Base-by-base conservation (phyloP, 2,888 invertebrate species). In the Timandra comae region DNA sequence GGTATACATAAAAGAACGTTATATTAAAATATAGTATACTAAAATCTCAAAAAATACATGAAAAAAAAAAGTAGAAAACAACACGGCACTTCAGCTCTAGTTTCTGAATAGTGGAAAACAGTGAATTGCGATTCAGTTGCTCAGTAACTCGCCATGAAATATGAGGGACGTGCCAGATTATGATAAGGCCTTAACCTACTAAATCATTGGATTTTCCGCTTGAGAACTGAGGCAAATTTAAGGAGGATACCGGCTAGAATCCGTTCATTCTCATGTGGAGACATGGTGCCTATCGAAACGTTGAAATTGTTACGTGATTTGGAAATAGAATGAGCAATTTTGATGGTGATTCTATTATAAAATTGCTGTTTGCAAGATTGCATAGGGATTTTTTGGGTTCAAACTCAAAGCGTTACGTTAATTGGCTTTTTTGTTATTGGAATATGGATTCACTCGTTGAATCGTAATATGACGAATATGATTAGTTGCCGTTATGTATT, bases 111-210 rank as follows among this genome's bases (percentile, higher is more conserved):
- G 67, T 57, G 37, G 60, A 63, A 65, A 73, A 72, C 73, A 73
- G 71, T 69, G 63, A 56, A 53, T 57, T 55, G 53, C 46, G 43
- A 51, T 45, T 51, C 54, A 58, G 57, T 45, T 46, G 46, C 56
- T 52, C 59, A 63, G 61, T 74, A 72, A 71, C 69, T 73, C 67
- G 56, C 59, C 67, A 65, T 80, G 65, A 84, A 80, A 78, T 82
- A 84, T 77, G 77, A 76, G 75, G 65, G 76, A 80, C 78, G 77
- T 82, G 82, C 66, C 56, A 79, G 80, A 84, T 81, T 81, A 81
- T 76, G 82, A 82, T 82, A 84, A 80, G 77, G 73, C 69, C 59
- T 68, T 63, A 68, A 66, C 70, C 57, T 64, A 60, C 66, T 84
- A 80, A 81, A 81, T 84, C 78, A 82, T 70, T 63, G 79, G 82